A percentile compares a stretch with the other conserved stretches of the same genome.
phyloP scores from a whole-genome alignment of 2,113 vertebrate species.

The Rhagologus leucostigma region DNA sequence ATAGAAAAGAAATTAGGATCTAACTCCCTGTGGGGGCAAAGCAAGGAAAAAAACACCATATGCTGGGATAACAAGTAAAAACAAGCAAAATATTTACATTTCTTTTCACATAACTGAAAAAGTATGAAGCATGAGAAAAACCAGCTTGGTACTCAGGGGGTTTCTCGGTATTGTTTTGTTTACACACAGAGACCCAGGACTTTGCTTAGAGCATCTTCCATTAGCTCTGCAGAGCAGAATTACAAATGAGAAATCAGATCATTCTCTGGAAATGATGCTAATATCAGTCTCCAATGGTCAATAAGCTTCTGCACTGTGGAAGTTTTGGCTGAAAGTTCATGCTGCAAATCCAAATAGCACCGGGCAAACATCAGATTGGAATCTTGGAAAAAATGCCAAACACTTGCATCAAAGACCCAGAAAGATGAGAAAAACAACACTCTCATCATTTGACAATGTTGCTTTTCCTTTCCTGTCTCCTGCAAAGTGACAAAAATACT shows the following conservation, averaged over 20 bases:
- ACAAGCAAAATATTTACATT: neutral
- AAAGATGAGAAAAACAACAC: neutral
- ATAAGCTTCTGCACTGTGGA: slow-evolving; percentile 1
- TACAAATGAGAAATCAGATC: slow-evolving; percentile 44
- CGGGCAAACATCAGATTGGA: neutral
- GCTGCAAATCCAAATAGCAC: slow-evolving; percentile 44
- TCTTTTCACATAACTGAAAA: neutral
- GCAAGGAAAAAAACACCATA: neutral
- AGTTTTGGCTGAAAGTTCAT: slow-evolving; percentile 5
- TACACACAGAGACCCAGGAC: neutral
- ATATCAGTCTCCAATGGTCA: slow-evolving; percentile 20
- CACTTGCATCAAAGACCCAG: neutral
- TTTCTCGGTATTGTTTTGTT: neutral
- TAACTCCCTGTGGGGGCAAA: neutral
- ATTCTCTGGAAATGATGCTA: slow-evolving; percentile 39
- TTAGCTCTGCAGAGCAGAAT: slow-evolving; percentile 20
- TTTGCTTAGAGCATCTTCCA: neutral
- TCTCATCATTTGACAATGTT: neutral
- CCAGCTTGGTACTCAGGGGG: neutral
- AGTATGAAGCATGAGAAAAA: neutral
- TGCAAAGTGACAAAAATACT: neutral
- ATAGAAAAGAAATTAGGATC: neutral
- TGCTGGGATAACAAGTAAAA: neutral
- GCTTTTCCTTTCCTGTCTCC: neutral
- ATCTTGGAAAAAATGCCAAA: slow-evolving; percentile 25